A percentile compares a stretch with the other conserved stretches of the same genome.
Conservation (phyloP, 2,797 vertebrate genomes). For the Dendrocincla fuliginosa region DNA sequence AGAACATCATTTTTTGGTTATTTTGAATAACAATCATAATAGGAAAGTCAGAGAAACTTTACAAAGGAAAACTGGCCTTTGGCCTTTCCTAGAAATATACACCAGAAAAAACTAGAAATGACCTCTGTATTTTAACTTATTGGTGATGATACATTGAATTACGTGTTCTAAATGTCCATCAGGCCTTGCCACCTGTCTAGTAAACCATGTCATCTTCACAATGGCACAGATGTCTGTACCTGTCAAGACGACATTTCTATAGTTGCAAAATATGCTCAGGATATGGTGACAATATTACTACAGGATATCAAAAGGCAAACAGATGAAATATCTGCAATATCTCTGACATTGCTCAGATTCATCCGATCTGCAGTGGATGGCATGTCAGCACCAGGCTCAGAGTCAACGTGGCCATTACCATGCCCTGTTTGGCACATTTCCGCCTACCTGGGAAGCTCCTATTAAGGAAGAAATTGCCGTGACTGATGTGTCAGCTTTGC, state of each 20-base stretch:
- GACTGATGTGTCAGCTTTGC: not conserved
- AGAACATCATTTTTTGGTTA: not conserved
- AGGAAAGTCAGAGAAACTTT: not conserved
- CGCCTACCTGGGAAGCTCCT: not conserved
- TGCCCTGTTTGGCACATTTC: not conserved
- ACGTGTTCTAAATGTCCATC: not conserved
- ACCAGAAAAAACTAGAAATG: not conserved
- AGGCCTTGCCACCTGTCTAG: not conserved
- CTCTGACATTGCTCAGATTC: not conserved
- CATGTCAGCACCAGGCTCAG: rapidly evolving
- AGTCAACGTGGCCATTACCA: rapidly evolving
- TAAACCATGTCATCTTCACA: not conserved
- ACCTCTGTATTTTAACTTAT: not conserved
- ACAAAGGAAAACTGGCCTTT: not conserved
- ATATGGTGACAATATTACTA: not conserved
- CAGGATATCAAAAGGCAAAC: not conserved
- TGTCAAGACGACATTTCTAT: not conserved
- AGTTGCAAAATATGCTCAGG: not conserved
- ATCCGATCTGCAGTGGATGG: not conserved
- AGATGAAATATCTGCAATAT: not conserved
- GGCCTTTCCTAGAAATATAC: not conserved
- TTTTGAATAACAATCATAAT: not conserved
- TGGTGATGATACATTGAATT: not conserved
- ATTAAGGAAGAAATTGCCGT: not conserved
- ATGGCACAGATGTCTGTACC: not conserved